Base-by-base conservation (phyloP, 2,113 vertebrate genomes). In the Ageneiosus marmoratus region DNA sequence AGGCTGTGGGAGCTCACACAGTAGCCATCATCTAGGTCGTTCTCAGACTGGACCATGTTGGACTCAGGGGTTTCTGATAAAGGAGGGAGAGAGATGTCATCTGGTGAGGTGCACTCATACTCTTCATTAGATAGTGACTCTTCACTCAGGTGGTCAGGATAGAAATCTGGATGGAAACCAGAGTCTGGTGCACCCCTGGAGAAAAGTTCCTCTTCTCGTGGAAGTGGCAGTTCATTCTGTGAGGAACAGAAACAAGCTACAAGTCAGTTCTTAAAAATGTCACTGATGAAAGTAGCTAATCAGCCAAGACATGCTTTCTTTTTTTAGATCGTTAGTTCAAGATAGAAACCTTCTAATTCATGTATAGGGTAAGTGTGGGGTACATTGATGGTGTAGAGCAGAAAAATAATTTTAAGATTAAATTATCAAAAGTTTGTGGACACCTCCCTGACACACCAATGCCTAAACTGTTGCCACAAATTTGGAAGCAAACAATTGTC, bases 41-140 rank as follows among this genome's bases (percentile, higher is more conserved):
- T 90, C 90, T 95, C 96, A 27, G 94, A 96, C 5, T 92, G 94
- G 22, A 93, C 83, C 16, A 94, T 87, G 77, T 91, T 93, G 82
- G 96, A 97, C 89, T 96, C 95, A 0, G 97, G 96, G 4, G 96
- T 98, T 85, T 94, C 95, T 1, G 96, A 95, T 91, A 98, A 94
- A 0, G 96, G 95, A 50, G 97, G 96, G 85, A 98, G 93, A 65
- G 97, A 98, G 82, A 97, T 95, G 90, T 99, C 96, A 29, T 98
- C 96, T 27, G 96, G 95, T 32, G 96, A 98, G 32, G 91, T 91
- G 88, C 96, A 97, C 73, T 97, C 96, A 9, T 95, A 96, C 89
- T 97, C 97, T 46, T 97, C 95, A 58, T 92, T 96, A 0, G 95
- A 96, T 53, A 91, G 86, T 32, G 84, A 86, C 72, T 96, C 96